phyloP scores from a whole-genome alignment of 2,113 vertebrate species.

The Chauna torquata region DNA sequence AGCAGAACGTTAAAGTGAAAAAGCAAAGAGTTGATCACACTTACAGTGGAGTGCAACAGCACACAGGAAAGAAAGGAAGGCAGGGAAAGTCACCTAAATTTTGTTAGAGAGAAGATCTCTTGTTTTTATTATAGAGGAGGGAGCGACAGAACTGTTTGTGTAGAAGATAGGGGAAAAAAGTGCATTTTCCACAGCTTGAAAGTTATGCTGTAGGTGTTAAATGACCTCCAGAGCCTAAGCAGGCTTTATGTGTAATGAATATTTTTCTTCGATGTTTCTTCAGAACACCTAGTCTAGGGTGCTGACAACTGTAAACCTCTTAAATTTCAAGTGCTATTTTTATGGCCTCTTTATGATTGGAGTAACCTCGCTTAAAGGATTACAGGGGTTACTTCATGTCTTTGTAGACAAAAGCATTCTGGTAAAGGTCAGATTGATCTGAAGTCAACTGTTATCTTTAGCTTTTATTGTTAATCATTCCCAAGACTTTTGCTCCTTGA shows the following conservation, averaged over 20 bases:
- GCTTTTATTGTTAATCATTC: constrained; percentile 44
- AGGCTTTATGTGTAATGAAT: neutral
- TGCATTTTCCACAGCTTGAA: neutral
- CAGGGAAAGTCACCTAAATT: neutral
- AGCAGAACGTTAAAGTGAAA: constrained; percentile 4
- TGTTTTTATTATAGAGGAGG: neutral
- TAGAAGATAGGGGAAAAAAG: neutral
- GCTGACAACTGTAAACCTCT: constrained; percentile 24
- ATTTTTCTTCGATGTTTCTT: constrained; percentile 33
- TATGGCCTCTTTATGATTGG: constrained; percentile 26
- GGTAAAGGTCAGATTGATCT: constrained; percentile 53
- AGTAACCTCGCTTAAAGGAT: constrained; percentile 61
- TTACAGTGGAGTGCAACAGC: neutral
- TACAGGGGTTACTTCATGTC: constrained; percentile 62
- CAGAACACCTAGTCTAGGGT: neutral
- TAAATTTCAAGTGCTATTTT: constrained; percentile 55
- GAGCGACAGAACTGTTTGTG: neutral
- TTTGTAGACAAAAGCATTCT: constrained; percentile 53
- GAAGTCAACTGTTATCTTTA: constrained; percentile 56
- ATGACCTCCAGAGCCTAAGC: neutral
- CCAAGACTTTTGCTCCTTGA: constrained; percentile 29
- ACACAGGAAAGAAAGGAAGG: neutral
- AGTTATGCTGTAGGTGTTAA: neutral
- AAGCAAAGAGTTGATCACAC: neutral
- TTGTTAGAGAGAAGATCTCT: neutral